phyloP scores from a whole-genome alignment of 2,797 vertebrate genomes.

The Tenualosa ilisha region DNA sequence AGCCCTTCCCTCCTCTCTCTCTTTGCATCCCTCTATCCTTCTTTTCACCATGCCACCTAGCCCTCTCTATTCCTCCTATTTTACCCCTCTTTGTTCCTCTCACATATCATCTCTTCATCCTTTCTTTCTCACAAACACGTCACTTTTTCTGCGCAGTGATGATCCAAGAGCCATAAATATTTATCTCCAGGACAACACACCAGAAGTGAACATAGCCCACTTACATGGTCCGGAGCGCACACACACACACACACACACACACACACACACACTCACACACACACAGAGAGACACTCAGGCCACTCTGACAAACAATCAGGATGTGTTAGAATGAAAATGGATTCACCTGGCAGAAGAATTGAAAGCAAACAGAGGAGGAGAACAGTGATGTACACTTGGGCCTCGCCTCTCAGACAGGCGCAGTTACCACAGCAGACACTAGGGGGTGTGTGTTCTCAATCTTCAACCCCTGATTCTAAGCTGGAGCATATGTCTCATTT shows the following conservation, averaged over 20 bases:
- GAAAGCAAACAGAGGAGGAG: background rate
- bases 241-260: background rate
- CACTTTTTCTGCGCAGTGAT: background rate
- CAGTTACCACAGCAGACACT: background rate
- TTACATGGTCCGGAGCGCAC: too few relatives aligned
- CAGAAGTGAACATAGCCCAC: too few relatives aligned
- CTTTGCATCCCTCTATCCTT: background rate
- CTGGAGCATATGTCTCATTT: background rate
- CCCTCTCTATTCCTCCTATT: background rate
- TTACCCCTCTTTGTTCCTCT: background rate
- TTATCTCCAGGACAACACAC: too few relatives aligned
- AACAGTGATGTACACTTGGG: background rate
- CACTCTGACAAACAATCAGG: background rate
- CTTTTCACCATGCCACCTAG: background rate
- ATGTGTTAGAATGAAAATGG: background rate
- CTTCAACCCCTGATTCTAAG: background rate
- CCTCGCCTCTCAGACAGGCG: background rate
- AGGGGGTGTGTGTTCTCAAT: background rate
- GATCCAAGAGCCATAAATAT: background rate
- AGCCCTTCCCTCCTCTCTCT: background rate
- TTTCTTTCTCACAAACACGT: background rate
- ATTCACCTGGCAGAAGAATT: background rate
- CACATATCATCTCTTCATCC: background rate
- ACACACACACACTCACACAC: background rate
- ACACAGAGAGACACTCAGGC: background rate